Evolutionary conservation across 1,140 invertebrate genomes (phyloP).

Genomic region (Lepidotrigona ventralis): DNA sequence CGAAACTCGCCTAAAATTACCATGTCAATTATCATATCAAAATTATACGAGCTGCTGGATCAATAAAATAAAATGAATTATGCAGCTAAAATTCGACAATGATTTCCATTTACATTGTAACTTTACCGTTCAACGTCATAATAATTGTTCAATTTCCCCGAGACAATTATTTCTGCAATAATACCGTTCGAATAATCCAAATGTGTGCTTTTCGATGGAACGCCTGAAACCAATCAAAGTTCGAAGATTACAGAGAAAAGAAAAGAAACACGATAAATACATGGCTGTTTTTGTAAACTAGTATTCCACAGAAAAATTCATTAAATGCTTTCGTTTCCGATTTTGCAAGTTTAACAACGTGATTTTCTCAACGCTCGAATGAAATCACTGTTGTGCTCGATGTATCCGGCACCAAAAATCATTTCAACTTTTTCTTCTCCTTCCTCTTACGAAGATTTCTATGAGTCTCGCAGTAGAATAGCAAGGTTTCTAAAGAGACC

Average conservation of each 20-base stretch:
- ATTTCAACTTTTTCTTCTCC: background rate
- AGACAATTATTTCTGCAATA: too few relatives aligned
- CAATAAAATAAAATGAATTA: background rate
- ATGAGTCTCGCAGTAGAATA: slow-evolving; percentile 13
- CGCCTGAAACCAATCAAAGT: too few relatives aligned
- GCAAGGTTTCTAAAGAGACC: slow-evolving; percentile 41
- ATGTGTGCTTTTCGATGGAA: too few relatives aligned
- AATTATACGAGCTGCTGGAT: background rate
- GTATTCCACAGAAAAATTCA: too few relatives aligned
- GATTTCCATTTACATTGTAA: background rate
- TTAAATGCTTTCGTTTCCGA: too few relatives aligned
- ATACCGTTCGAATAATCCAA: too few relatives aligned
- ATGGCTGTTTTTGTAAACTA: too few relatives aligned
- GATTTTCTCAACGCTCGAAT: background rate
- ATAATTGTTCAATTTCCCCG: background rate
- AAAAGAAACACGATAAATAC: too few relatives aligned
- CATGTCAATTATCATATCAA: background rate
- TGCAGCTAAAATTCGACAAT: background rate
- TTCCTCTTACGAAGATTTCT: background rate
- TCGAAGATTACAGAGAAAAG: too few relatives aligned
- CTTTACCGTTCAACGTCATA: background rate
- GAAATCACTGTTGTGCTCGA: background rate
- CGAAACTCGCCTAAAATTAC: background rate
- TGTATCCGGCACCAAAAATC: background rate
- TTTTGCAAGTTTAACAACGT: background rate